Conservation (phyloP, 2,888 invertebrate genomes). For the Agonopterix alstromeriana region DNA sequence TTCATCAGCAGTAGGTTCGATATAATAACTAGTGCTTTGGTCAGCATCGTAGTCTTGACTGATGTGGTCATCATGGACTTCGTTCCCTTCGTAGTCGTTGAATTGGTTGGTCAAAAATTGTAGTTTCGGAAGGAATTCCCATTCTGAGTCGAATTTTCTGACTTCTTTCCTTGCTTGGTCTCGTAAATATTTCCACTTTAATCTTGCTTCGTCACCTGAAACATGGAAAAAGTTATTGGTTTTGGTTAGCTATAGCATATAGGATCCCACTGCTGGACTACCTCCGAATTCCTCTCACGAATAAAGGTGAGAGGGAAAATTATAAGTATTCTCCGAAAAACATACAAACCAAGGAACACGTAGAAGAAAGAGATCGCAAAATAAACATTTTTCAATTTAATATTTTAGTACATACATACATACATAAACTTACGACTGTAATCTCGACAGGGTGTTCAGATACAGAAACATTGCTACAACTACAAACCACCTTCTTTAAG, state of each 20-base stretch:
- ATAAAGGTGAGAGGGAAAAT: too few relatives aligned
- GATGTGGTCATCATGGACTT: constrained; percentile 34
- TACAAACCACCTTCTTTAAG: too few relatives aligned
- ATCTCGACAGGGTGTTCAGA: too few relatives aligned
- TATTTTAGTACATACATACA: too few relatives aligned
- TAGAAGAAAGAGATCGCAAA: too few relatives aligned
- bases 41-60: constrained; percentile 42
- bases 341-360: too few relatives aligned
- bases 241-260: too few relatives aligned
- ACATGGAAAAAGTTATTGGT: constrained; percentile 5
- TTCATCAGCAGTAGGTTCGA: constrained; percentile 31
- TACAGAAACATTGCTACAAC: too few relatives aligned
- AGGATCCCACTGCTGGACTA: too few relatives aligned
- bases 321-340: too few relatives aligned
- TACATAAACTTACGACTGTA: too few relatives aligned
- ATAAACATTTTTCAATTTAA: not conserved
- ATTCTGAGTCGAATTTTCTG: constrained; percentile 59
- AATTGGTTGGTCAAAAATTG: constrained; percentile 64
- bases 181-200: constrained; percentile 68
- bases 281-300: too few relatives aligned
- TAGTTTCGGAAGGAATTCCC: constrained; percentile 59
- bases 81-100: constrained; percentile 58
- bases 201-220: constrained; percentile 64
- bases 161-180: constrained; percentile 67
- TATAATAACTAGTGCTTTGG: constrained; percentile 38